Evolutionary conservation across 2,888 invertebrate species (phyloP).

Genomic region (Peribatodes rhomboidaria): DNA sequence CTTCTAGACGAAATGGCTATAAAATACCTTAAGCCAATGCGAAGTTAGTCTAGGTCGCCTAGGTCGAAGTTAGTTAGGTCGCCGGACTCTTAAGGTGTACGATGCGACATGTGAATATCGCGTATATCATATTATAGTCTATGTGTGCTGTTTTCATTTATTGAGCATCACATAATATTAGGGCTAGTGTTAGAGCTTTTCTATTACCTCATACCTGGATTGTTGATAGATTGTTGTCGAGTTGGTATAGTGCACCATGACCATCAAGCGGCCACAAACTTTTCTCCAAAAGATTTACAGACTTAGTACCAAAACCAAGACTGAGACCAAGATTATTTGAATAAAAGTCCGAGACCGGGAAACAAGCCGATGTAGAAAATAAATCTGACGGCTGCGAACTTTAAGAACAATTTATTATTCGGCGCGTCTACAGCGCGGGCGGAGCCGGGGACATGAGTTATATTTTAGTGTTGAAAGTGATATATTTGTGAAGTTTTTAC

Average conservation of each 20-base stretch:
- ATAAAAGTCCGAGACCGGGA: constrained; percentile 41
- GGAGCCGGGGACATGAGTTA: constrained; percentile 65
- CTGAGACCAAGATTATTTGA: constrained; percentile 30
- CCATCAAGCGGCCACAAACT: constrained; percentile 17
- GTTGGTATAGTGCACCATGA: not conserved
- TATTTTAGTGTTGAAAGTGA: constrained; percentile 66
- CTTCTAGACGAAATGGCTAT: too few species aligned
- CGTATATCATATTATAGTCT: too few species aligned
- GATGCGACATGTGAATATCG: too few species aligned
- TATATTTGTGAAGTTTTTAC: constrained; percentile 58
- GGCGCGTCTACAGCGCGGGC: constrained; percentile 56
- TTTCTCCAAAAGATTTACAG: constrained; percentile 30
- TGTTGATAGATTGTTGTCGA: not conserved
- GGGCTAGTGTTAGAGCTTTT: too few species aligned
- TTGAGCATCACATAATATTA: too few species aligned
- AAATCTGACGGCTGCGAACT: constrained; percentile 59
- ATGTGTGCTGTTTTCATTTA: too few species aligned
- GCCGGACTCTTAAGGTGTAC: too few species aligned
- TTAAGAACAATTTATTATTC: constrained; percentile 68
- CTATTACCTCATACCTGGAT: not conserved
- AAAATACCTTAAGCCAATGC: too few species aligned
- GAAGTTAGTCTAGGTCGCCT: too few species aligned
- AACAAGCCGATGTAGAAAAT: constrained; percentile 54
- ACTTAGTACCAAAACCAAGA: constrained; percentile 20
- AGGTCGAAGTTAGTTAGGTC: too few species aligned